Evolutionary conservation across 2,113 vertebrate genomes (phyloP), one percentile per base, ranked within the genome.

Genomic region (Oreochromis spilurus): DNA sequence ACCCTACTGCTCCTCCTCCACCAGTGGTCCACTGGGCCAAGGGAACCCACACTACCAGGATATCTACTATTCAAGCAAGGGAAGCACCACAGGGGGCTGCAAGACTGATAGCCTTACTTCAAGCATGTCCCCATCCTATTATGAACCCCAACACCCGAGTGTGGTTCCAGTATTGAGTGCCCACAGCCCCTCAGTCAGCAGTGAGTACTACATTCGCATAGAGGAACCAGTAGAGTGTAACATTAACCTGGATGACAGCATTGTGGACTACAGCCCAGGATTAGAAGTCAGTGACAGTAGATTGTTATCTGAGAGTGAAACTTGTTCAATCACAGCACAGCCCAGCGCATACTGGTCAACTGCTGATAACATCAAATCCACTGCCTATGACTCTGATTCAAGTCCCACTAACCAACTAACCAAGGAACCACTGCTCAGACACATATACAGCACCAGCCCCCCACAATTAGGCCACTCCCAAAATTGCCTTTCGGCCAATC

Each of bases 171-270:
- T 99, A 81, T 95, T 99, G 91, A 99, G 98, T 1, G 97, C 98
- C 8, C 97, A 97, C 94, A 99, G 99, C 92, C 99, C 99, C 4
- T 99, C 98, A 0, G 96, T 99, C n/a, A 94, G 97, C 86, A 98
- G 98, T 0, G 98, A 99, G 92, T 99, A 99, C 88, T 99, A 99
- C 93, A 99, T 99, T 88, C 98, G 98, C 84, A 97, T 99, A 40
- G 98, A 99, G 92, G 99, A 98, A 29, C 97, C 97, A 0, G 92
- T 96, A 10, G 96, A 96, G 81, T 96, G 96, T 4, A 97, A 97
- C 5, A 97, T 97, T 87, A 88, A 96, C 12, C 90, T 98, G 12
- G 97, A 98, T 82, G 97, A 98, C 4, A 94, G 95, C 1, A 72
- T 90, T 85, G 88, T 89, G 87, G 96, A 97, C 96, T 97, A 88